Base-by-base conservation (phyloP, 2,797 vertebrate species). In the Takifugu ocellatus region DNA sequence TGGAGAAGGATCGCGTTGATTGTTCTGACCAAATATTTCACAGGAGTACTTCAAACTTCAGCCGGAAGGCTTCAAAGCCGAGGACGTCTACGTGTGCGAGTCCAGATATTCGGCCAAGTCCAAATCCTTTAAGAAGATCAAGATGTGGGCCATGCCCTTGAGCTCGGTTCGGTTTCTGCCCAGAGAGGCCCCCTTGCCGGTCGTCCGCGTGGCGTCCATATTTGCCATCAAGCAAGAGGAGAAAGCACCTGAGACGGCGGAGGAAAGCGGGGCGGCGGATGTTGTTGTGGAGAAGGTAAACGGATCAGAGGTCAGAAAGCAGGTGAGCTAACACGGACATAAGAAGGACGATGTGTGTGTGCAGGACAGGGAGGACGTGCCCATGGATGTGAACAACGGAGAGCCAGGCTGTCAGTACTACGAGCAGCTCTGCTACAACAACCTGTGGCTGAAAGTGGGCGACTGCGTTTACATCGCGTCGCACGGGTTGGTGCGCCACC, bases 61-160 rank as follows among this genome's bases (percentile, higher is more conserved):
- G 62, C 97, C 97, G 25, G 96, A 99, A 68, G 95, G 89, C 83
- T 98, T 98, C 78, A 87, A 92, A 75, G 89, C 93, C 7, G 97
- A 99, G 56, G 96, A 99, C 56, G 94, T 99, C 39, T 98, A 93
- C 45, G 95, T 99, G 46, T 99, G 97, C 1, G 97, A 98, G 79
- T 99, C 97, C 0, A 95, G 97, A 51, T 99, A 99, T 75, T 99
- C 96, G 10, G 96, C 97, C 0, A 99, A 98, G 86, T 93, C 95
- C 29, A 99, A 99, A 73, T 95, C 96, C 61, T 99, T 99, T 79
- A 99, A 98, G 81, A 99, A 99, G 90, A 99, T 99, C 85, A 99
- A 99, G 68, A 81, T 99, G 81, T 99, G 97, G 97, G 93, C 96
- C 49, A 97, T 98, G 96, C 96, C 97, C 5, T 75, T 97, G 66